Conservation (phyloP, 2,888 invertebrate species). For the Biston betularia region DNA sequence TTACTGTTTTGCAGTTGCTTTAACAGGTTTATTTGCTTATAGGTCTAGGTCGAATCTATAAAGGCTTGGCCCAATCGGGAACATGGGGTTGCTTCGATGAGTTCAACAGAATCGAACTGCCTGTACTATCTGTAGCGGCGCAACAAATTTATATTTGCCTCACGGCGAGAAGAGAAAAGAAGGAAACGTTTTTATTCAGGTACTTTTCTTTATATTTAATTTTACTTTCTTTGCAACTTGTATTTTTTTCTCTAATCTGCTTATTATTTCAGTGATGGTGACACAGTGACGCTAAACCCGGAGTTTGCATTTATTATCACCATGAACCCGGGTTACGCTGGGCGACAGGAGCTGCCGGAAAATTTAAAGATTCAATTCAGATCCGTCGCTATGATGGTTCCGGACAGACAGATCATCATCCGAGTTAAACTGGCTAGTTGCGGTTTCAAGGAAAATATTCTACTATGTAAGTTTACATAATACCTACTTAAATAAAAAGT, state of each 20-base stretch:
- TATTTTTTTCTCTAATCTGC: neutral
- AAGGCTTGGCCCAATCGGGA: slow-evolving; percentile 95
- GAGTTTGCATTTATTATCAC: slow-evolving; percentile 96
- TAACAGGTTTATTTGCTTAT: neutral
- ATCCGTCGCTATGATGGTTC: slow-evolving; percentile 97
- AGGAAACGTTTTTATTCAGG: slow-evolving; percentile 86
- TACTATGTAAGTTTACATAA: slow-evolving; percentile 76
- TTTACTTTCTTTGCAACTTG: neutral
- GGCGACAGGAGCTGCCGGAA: slow-evolving; percentile 95
- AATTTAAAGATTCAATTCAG: slow-evolving; percentile 96
- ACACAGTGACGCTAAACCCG: slow-evolving; percentile 91
- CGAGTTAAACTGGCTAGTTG: slow-evolving; percentile 95
- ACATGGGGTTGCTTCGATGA: slow-evolving; percentile 98
- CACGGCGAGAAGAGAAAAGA: slow-evolving; percentile 88
- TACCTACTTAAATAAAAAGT: neutral
- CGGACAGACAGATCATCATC: slow-evolving; percentile 96
- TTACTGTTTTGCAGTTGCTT: neutral
- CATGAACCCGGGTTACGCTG: slow-evolving; percentile 97
- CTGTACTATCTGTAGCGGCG: slow-evolving; percentile 96
- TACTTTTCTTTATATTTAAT: slow-evolving; percentile 60
- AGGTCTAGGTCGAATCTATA: slow-evolving; percentile 89
- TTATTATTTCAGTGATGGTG: slow-evolving; percentile 90
- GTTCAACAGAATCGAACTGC: slow-evolving; percentile 96
- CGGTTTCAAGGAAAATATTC: slow-evolving; percentile 95
- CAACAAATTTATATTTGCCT: slow-evolving; percentile 94